phyloP scores from a whole-genome alignment of 2,113 vertebrate genomes.

The Rhinoderma darwinii region DNA sequence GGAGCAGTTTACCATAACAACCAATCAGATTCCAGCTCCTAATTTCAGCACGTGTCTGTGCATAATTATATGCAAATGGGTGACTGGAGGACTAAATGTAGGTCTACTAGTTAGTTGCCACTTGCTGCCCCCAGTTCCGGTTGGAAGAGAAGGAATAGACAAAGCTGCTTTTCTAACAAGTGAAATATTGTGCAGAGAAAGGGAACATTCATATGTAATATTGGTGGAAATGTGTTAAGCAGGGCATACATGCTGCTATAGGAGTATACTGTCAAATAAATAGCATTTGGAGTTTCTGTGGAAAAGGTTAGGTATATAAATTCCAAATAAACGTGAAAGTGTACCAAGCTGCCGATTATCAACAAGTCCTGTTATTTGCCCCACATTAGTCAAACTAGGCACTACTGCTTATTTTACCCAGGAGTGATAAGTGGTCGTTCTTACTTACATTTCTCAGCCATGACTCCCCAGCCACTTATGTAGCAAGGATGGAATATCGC shows the following conservation, averaged over 20 bases:
- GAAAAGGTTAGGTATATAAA: not conserved
- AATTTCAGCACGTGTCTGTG: too few relatives aligned
- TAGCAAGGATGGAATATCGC: conserved; percentile 59
- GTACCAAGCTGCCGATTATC: conserved; percentile 38
- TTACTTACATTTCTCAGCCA: conserved; percentile 60
- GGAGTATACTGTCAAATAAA: not conserved
- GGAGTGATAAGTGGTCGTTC: not conserved
- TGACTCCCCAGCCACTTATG: conserved; percentile 62
- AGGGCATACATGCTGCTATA: not conserved
- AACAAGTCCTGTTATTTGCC: conserved; percentile 50
- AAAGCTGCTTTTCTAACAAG: too few relatives aligned
- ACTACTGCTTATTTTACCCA: not conserved
- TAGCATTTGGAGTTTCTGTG: not conserved
- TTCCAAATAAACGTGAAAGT: conserved; percentile 59
- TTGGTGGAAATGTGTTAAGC: not conserved
- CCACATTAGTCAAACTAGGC: conserved; percentile 26
- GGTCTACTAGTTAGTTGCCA: too few relatives aligned
- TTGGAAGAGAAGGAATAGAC: too few relatives aligned
- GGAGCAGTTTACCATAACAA: too few relatives aligned
- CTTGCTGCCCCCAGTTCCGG: too few relatives aligned
- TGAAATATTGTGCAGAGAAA: too few relatives aligned
- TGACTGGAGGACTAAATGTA: too few relatives aligned
- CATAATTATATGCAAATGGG: too few relatives aligned
- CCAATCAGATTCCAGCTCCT: too few relatives aligned
- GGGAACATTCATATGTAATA: too few relatives aligned